Evolutionary conservation across 2,888 invertebrate genomes (phyloP).

Genomic region (Phania funesta): DNA sequence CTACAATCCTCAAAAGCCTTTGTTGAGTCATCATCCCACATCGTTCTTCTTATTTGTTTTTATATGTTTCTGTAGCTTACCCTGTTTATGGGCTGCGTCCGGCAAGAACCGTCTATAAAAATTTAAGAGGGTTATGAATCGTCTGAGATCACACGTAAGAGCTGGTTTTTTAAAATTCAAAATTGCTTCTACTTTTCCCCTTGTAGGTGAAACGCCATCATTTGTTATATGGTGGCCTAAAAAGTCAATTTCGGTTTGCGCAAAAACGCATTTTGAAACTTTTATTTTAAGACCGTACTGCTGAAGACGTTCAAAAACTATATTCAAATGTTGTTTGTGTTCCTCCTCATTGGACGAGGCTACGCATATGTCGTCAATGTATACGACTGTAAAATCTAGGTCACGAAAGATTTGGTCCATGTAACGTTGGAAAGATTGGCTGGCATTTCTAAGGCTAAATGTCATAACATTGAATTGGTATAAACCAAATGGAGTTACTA

Average conservation of each 20-base stretch:
- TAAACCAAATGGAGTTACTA: neutral
- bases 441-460: slow-evolving; percentile 37
- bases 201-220: slow-evolving; percentile 32
- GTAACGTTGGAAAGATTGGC: slow-evolving; percentile 58
- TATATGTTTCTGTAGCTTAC: slow-evolving; percentile 43
- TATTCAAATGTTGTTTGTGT: neutral
- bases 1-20: slow-evolving; percentile 59
- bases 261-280: too few relatives aligned
- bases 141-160: slow-evolving; percentile 37
- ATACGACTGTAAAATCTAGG: slow-evolving; percentile 69
- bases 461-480: neutral
- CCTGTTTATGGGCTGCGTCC: slow-evolving; percentile 45
- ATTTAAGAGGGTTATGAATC: slow-evolving; percentile 54
- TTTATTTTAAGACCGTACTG: too few relatives aligned
- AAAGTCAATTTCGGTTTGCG: too few relatives aligned
- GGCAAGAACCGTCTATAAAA: slow-evolving; percentile 60
- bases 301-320: slow-evolving; percentile 65
- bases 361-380: slow-evolving; percentile 67
- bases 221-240: slow-evolving; percentile 48
- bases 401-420: slow-evolving; percentile 70
- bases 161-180: slow-evolving; percentile 50
- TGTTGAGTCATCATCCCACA: slow-evolving; percentile 56
- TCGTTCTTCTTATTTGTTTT: slow-evolving; percentile 59
- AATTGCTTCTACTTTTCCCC: slow-evolving; percentile 52
- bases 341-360: slow-evolving; percentile 67